Conservation (phyloP, 2,113 vertebrate species). For the Verasper variegatus region DNA sequence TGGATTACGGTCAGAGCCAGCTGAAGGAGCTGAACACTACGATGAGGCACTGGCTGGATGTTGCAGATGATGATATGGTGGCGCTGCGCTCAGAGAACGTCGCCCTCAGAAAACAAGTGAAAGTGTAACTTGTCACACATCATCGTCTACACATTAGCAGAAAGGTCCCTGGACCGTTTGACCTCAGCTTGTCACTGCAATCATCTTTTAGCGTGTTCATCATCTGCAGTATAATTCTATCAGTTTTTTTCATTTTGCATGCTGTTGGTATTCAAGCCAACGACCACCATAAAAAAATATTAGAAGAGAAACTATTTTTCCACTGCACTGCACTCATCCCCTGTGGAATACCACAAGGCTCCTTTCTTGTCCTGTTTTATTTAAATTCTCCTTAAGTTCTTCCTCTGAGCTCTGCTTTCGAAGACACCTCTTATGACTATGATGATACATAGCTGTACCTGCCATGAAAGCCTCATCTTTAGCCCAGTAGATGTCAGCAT, state of each 20-base stretch:
- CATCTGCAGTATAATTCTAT: neutral
- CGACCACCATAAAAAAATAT: neutral
- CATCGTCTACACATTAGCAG: neutral
- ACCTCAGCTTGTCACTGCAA: neutral
- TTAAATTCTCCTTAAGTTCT: too few species aligned
- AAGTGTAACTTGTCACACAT: slow-evolving; percentile 38
- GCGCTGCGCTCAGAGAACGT: slow-evolving; percentile 52
- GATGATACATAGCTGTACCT: too few species aligned
- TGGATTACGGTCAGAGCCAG: slow-evolving; percentile 46
- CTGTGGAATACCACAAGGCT: too few species aligned
- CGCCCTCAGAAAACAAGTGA: slow-evolving; percentile 55
- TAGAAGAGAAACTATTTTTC: neutral
- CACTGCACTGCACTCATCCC: too few species aligned
- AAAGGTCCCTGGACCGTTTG: neutral
- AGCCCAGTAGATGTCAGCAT: too few species aligned
- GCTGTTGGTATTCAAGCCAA: too few species aligned
- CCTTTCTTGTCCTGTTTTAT: too few species aligned
- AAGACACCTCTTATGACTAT: too few species aligned
- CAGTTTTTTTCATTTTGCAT: too few species aligned
- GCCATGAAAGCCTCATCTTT: neutral
- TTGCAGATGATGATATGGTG: slow-evolving; percentile 65
- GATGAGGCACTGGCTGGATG: slow-evolving; percentile 62
- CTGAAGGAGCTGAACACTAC: slow-evolving; percentile 55
- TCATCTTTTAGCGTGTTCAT: neutral
- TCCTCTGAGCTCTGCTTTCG: too few species aligned